Evolutionary conservation across 2,797 vertebrate species (phyloP), one percentile per base, ranked within the genome.

Genomic region (Gambelia wislizenii): DNA sequence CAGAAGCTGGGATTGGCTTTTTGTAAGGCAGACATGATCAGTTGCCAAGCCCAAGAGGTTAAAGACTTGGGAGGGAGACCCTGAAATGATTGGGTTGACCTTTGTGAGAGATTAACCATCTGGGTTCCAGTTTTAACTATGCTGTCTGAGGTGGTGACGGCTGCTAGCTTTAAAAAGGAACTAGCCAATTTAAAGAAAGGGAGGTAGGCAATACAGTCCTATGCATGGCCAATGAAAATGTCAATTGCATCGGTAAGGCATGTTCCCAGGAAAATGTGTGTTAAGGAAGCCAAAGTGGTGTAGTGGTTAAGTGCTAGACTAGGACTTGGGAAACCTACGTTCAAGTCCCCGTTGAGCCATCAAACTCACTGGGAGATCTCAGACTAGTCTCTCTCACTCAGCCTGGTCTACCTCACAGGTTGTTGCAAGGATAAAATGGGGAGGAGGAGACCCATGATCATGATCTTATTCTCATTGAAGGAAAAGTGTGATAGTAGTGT

Each of bases 51-150:
- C 49, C 86, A 25, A 30, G 85, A 87, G 61, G 25, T 33, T 80
- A 69, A n/a, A 42, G 16, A 14, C 61, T 87, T 22, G 39, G 44
- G 77, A 69, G 85, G 79, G 59, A 79, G 85, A 84, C 82, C 64
- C 82, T 69, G 5, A 72, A 84, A 72, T 54, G 47, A 87, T 80
- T 52, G 64, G 61, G 27, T 81, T 81, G 33, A 20, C 36, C 69
- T 87, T 56, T 54, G 52, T 54, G 67, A 84, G 67, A 72, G 22
- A 36, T 72, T 84, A 84, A 72, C 27, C 27, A 16, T 25, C n/a
- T 42, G 76, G 56, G 20, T n/a, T 30, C 76, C 22, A 36, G 7
- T 39, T 80, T 80, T 54, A 42, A 52, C 2, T 18, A 33, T 7
- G 47, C 30, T 6, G 14, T 44, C 16, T 16, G 36, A 42, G 54